Conservation (phyloP, 2,888 invertebrate genomes). For the Synergus gifuensis region DNA sequence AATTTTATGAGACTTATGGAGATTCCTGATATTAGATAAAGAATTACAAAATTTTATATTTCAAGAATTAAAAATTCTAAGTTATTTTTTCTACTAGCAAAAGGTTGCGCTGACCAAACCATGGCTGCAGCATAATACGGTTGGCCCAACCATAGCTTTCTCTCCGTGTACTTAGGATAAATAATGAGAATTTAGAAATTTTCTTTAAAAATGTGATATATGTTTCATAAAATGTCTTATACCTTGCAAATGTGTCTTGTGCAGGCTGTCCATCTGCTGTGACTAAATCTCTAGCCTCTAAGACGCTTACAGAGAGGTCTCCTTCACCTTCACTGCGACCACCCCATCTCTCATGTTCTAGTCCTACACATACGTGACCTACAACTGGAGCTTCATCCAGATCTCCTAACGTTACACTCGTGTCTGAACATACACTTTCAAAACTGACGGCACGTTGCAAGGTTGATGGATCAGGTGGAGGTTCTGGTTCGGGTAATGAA, state of each 20-base stretch:
- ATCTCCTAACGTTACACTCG: slow-evolving; percentile 85
- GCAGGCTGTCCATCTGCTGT: slow-evolving; percentile 81
- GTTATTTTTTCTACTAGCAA: no score
- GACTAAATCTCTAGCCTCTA: slow-evolving; percentile 87
- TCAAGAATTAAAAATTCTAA: no score
- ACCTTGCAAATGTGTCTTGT: slow-evolving; percentile 86
- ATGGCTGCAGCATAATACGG: no score
- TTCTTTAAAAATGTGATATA: background rate
- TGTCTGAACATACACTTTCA: slow-evolving; percentile 89
- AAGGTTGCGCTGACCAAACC: no score
- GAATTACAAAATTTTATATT: no score
- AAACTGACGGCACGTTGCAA: slow-evolving; percentile 86
- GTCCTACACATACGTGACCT: slow-evolving; percentile 87
- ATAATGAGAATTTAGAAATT: background rate
- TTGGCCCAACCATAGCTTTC: no score
- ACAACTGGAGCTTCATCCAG: slow-evolving; percentile 83
- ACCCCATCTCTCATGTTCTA: slow-evolving; percentile 87
- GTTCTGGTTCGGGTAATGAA: slow-evolving; percentile 69
- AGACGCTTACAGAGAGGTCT: slow-evolving; percentile 84
- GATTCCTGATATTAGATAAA: no score
- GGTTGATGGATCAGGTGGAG: slow-evolving; percentile 71
- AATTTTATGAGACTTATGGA: no score
- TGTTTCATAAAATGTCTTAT: background rate
- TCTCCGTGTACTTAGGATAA: no score
- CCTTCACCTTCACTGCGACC: slow-evolving; percentile 80